Base-by-base conservation (phyloP, 2,888 invertebrate species). In the Operophtera brumata region DNA sequence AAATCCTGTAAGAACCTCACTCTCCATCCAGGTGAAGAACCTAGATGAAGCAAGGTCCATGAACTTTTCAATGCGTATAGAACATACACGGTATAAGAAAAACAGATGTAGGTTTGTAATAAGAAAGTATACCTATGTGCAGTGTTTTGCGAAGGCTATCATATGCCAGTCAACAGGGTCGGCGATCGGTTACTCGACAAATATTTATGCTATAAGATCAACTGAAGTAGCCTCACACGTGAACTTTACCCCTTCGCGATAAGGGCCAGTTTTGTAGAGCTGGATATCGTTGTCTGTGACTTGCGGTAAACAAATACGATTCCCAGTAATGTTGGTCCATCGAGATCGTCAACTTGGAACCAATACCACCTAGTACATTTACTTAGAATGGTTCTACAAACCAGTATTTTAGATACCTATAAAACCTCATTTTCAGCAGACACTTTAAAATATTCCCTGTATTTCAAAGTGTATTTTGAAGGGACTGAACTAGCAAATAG, bases 201-300 rank as follows among this genome's bases (percentile, higher is more conserved):
- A 86, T 86, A 84, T 86, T 86, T 82, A 79, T 75, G 66, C 65
- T 71, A 70, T 75, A 71, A 78, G 77, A 80, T 75, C 62, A 75
- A 77, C 73, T 47, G 14, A 30, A 49, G 49, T 49, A 10, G 20
- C 30, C 13, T 28, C 13, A 12, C 32, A 41, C 25, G 9, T 47
- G 56, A 43, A 62, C 62, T 50, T 56, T 59, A 53, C 47, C 26
- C 41, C 57, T 30, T 44, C 41, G 44, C 20, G 47, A 56, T 53
- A 65, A 54, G 59, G 54, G 50, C 50, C 49, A 54, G 44, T 53
- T 50, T 58, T 52, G 55, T 47, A 13, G n/a, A 30, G 47, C 32
- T 52, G 10, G 12, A 36, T 26, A 36, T 34, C 51, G 47, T 65
- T 62, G 68, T 67, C 65, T 71, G 67, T 57, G 65, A 65, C 67